Conservation (phyloP, 1,140 invertebrate species). For the Dolichoris vasculosae region DNA sequence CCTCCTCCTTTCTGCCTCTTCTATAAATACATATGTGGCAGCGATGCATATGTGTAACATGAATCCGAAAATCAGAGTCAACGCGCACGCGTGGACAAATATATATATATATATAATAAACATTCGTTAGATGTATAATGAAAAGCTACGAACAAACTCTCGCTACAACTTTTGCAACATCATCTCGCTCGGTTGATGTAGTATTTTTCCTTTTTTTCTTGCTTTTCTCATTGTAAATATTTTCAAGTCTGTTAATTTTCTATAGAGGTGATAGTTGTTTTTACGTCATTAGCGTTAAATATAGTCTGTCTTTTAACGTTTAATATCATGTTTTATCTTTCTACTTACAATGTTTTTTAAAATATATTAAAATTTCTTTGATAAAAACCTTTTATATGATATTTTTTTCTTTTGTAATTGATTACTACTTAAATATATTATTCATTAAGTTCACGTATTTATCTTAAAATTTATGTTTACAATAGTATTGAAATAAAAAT, state of each 20-base stretch:
- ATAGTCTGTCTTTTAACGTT: neutral
- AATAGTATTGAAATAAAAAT: no score
- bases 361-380: neutral
- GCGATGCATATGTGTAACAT: constrained; percentile 33
- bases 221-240: neutral
- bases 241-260: neutral
- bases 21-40: constrained; percentile 17
- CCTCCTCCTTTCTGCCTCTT: neutral
- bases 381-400: neutral
- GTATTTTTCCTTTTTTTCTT: neutral
- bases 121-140: neutral
- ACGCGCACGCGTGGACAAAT: neutral
- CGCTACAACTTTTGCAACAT: neutral
- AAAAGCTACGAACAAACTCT: neutral
- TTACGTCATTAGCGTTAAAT: neutral
- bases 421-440: no score
- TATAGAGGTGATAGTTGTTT: neutral
- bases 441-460: no score
- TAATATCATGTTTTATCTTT: neutral
- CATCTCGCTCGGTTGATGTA: no score
- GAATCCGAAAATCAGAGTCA: constrained; percentile 10
- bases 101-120: neutral
- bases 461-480: no score
- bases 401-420: neutral
- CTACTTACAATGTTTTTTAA: neutral